Conservation (phyloP, 2,888 invertebrate species). For the Acleris emargana region DNA sequence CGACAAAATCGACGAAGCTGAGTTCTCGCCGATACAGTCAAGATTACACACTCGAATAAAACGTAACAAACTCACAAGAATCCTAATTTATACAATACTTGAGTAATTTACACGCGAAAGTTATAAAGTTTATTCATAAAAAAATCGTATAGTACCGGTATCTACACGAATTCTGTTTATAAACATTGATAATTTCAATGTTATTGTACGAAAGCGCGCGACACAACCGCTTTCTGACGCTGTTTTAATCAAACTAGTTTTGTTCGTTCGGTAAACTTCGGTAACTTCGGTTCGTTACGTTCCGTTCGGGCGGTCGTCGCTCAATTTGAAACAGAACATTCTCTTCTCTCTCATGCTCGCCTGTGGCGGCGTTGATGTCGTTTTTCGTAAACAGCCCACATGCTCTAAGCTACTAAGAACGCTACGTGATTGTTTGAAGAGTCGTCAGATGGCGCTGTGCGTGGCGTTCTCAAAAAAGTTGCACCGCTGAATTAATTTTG, state of each 20-base stretch:
- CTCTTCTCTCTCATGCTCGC: too few relatives aligned
- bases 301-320: neutral
- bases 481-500: too few relatives aligned
- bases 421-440: too few relatives aligned
- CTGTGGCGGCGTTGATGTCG: too few relatives aligned
- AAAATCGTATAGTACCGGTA: conserved; percentile 44
- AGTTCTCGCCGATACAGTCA: conserved; percentile 74
- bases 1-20: conserved; percentile 63
- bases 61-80: conserved; percentile 67
- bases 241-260: conserved; percentile 74
- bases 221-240: conserved; percentile 57
- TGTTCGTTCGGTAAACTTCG: conserved; percentile 1
- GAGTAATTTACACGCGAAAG: conserved; percentile 43
- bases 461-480: too few relatives aligned
- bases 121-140: conserved; percentile 57
- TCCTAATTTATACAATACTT: conserved; percentile 52
- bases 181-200: conserved; percentile 76
- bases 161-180: conserved; percentile 65
- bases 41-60: conserved; percentile 77
- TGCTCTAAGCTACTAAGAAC: too few relatives aligned
- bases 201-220: conserved; percentile 54
- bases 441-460: too few relatives aligned
- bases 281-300: conserved; percentile 7
- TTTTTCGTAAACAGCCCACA: too few relatives aligned
- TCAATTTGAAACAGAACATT: too few relatives aligned